Evolutionary conservation across 2,797 vertebrate genomes (phyloP).

Genomic region (Lindbergichthys nudifrons): DNA sequence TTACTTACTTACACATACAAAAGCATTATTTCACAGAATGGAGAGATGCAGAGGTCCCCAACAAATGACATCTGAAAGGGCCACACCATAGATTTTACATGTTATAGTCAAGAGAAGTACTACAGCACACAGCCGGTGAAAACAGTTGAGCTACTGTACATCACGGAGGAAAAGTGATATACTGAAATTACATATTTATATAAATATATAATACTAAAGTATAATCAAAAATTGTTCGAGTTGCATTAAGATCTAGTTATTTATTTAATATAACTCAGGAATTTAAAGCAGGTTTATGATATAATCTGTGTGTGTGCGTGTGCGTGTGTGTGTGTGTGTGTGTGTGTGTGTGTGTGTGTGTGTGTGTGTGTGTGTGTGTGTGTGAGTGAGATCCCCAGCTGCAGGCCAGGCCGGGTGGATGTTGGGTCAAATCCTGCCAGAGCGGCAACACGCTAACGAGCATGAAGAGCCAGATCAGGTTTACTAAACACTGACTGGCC

Average conservation of each 20-base stretch:
- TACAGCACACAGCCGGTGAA: neutral
- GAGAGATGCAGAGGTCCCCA: neutral
- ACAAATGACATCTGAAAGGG: neutral
- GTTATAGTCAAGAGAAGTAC: neutral
- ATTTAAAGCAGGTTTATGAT: no score
- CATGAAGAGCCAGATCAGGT: conserved; percentile 35
- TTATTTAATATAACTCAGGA: no score
- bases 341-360: neutral
- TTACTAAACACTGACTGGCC: neutral
- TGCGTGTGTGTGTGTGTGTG: neutral
- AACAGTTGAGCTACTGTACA: neutral
- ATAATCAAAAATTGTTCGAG: no score
- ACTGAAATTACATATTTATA: neutral
- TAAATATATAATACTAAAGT: no score
- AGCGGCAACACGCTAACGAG: conserved; percentile 31
- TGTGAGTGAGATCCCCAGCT: conserved; percentile 17
- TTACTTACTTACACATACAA: no score
- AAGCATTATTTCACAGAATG: neutral
- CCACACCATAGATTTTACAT: neutral
- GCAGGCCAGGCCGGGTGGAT: conserved; percentile 35
- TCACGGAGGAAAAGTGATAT: neutral
- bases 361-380: neutral
- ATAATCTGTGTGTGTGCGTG: no score
- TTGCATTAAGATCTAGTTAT: no score
- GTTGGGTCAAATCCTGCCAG: conserved; percentile 33